phyloP scores from a whole-genome alignment of 2,113 vertebrate genomes.

The Delphinapterus leucas region DNA sequence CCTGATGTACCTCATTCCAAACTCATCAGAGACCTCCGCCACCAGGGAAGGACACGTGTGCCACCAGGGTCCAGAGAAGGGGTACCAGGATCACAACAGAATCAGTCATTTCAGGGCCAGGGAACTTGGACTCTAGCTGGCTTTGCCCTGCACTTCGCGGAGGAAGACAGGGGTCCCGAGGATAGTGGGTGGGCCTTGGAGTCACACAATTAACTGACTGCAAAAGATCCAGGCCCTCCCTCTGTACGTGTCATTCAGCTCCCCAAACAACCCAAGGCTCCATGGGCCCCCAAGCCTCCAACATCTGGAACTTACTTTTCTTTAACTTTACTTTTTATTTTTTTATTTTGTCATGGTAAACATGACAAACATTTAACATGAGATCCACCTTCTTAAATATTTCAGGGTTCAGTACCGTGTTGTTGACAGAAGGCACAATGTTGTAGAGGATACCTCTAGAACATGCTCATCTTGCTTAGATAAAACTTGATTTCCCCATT shows the following conservation, averaged over 20 bases:
- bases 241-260: background rate
- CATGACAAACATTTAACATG: background rate
- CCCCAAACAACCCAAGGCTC: background rate
- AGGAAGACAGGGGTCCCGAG: background rate
- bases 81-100: background rate
- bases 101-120: background rate
- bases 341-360: background rate
- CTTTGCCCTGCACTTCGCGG: accelerated
- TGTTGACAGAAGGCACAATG: background rate
- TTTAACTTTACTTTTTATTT: background rate
- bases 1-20: background rate
- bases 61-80: background rate
- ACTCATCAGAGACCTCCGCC: background rate
- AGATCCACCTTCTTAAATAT: background rate
- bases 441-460: background rate
- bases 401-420: background rate
- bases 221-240: accelerated
- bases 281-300: background rate
- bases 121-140: background rate
- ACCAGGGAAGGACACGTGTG: background rate
- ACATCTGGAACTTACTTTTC: background rate
- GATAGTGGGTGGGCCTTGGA: accelerated
- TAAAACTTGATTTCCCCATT: background rate
- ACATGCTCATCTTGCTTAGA: background rate
- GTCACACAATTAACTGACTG: background rate